Evolutionary conservation across 2,888 invertebrate genomes (phyloP).

Genomic region (Eubasilissa splendida): DNA sequence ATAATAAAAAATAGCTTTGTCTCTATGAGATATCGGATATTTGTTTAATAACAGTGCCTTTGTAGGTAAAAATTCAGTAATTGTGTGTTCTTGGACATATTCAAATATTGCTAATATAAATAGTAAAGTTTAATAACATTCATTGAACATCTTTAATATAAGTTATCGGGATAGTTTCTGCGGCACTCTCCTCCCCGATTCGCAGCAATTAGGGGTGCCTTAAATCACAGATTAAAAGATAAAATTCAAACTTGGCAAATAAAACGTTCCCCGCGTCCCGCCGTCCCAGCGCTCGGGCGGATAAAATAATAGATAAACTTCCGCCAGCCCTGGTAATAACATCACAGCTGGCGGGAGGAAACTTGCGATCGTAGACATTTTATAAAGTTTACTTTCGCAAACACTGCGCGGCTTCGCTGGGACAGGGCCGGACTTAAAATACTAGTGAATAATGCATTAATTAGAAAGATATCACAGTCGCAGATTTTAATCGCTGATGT

Average conservation of each 20-base stretch:
- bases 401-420: conserved; percentile 25
- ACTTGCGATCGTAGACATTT: conserved; percentile 40
- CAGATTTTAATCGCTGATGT: too few species aligned
- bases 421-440: not conserved
- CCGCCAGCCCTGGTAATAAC: conserved; percentile 16
- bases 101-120: too few species aligned
- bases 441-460: too few species aligned
- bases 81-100: too few species aligned
- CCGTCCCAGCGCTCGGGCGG: not conserved
- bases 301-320: conserved; percentile 36
- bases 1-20: too few species aligned
- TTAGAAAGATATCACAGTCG: too few species aligned
- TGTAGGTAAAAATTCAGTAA: too few species aligned
- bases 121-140: too few species aligned
- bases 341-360: conserved; percentile 25
- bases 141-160: too few species aligned
- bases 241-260: conserved; percentile 8
- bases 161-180: too few species aligned
- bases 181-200: not conserved
- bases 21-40: too few species aligned
- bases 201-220: not conserved
- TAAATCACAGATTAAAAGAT: conserved; percentile 9
- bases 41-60: too few species aligned
- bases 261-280: not conserved
- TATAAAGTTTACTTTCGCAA: conserved; percentile 55